These are phyloP conservation scores for Pteromalus puparum DNA, from an alignment of 1,140 invertebrate species.

Conservation along the genomic window DNA sequence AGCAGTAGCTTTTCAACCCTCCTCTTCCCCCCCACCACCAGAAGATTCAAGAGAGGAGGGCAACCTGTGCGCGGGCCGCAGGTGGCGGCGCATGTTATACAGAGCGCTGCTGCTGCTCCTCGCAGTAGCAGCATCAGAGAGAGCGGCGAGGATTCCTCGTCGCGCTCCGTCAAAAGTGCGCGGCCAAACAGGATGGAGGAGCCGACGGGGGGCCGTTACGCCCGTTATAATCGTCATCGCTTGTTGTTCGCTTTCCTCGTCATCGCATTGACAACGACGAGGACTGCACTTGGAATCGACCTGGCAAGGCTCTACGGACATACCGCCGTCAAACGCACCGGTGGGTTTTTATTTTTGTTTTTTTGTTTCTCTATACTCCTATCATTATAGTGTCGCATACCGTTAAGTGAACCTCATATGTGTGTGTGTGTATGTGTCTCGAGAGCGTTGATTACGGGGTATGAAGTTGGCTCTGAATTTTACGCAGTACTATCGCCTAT, in stretches of 20 bases:
- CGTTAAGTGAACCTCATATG: too few relatives aligned
- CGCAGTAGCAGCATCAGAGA: background rate
- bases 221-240: background rate
- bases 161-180: background rate
- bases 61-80: conserved; percentile 1
- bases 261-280: background rate
- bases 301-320: conserved; percentile 82
- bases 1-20: background rate
- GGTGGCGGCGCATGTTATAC: conserved; percentile 2
- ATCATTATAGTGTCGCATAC: too few relatives aligned
- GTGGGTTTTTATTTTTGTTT: conserved; percentile 71
- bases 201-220: background rate
- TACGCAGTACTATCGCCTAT: too few relatives aligned
- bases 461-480: too few relatives aligned
- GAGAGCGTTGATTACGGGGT: too few relatives aligned
- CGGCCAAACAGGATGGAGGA: background rate
- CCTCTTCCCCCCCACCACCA: background rate
- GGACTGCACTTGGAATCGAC: conserved; percentile 79
- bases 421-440: too few relatives aligned
- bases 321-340: conserved; percentile 78
- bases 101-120: conserved; percentile 2
- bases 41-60: background rate
- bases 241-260: background rate
- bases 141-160: background rate
- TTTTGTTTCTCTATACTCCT: background rate